Conservation (phyloP, 2,888 invertebrate genomes). For the Tiphia femorata region DNA sequence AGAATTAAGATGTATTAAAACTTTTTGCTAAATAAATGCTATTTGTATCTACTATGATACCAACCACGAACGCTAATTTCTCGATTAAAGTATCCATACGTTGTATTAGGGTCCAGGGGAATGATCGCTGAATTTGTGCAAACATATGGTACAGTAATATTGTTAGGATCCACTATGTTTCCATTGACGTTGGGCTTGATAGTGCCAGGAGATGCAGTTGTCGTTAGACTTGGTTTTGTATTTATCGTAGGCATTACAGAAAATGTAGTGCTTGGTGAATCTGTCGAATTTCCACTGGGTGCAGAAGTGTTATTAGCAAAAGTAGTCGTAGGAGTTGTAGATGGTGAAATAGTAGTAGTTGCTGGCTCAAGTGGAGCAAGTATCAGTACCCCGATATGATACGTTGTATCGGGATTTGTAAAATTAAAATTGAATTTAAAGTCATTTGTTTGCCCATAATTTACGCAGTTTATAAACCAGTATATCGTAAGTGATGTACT, state of each 20-base stretch:
- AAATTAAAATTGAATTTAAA: constrained; percentile 77
- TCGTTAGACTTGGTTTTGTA: constrained; percentile 1
- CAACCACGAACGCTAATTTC: constrained; percentile 79
- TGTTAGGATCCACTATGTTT: constrained; percentile 34
- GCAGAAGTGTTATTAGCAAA: constrained; percentile 32
- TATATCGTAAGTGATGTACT: constrained; percentile 75
- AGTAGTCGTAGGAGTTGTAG: constrained; percentile 58
- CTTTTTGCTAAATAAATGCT: not conserved
- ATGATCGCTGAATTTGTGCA: constrained; percentile 75
- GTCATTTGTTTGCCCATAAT: constrained; percentile 76
- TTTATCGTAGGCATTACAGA: constrained; percentile 16
- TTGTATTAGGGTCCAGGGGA: constrained; percentile 76
- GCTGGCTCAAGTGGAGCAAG: constrained; percentile 78
- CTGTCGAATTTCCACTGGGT: constrained; percentile 30
- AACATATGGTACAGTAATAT: constrained; percentile 69
- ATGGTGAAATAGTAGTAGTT: constrained; percentile 59
- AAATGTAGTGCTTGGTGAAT: constrained; percentile 23
- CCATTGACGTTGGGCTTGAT: constrained; percentile 6
- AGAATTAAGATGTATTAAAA: not conserved
- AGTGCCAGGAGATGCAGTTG: constrained; percentile 3
- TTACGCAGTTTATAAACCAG: constrained; percentile 86
- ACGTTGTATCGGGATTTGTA: constrained; percentile 72
- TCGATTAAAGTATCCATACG: constrained; percentile 80
- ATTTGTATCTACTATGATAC: constrained; percentile 23
- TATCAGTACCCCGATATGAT: constrained; percentile 79